Percentiles rank a stretch among this genome's conserved stretches.
Evolutionary conservation across 2,113 vertebrate genomes (phyloP).

Genomic region (Channa argus): DNA sequence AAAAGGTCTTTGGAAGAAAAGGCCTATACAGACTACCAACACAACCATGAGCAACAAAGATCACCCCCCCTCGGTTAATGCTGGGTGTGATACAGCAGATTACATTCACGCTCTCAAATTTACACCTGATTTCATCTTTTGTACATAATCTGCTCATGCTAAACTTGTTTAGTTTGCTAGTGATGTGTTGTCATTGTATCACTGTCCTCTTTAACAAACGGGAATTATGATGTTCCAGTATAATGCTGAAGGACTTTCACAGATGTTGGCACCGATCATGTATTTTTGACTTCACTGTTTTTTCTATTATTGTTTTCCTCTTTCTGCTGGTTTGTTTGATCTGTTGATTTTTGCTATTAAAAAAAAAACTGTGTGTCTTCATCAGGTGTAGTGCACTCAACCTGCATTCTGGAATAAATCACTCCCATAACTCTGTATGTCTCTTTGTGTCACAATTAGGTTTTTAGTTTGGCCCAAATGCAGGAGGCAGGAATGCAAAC

Average conservation of each 20-base stretch:
- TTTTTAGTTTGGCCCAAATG: neutral
- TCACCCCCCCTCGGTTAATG: slow-evolving; percentile 5
- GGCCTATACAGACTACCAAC: slow-evolving; percentile 11
- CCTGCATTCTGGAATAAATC: slow-evolving; percentile 82
- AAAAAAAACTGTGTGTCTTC: slow-evolving; percentile 78
- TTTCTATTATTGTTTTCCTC: slow-evolving; percentile 52
- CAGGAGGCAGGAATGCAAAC: no score
- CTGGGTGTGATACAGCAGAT: slow-evolving; percentile 39
- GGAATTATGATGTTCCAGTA: slow-evolving; percentile 47
- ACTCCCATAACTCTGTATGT: slow-evolving; percentile 62
- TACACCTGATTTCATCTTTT: slow-evolving; percentile 80
- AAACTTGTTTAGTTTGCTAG: slow-evolving; percentile 83
- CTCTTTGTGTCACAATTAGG: neutral
- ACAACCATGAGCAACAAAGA: neutral
- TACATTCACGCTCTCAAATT: slow-evolving; percentile 23
- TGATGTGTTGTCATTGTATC: slow-evolving; percentile 78
- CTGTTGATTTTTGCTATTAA: slow-evolving; percentile 68
- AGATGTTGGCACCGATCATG: slow-evolving; percentile 64
- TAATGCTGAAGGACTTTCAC: slow-evolving; percentile 64
- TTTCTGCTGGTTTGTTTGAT: slow-evolving; percentile 55
- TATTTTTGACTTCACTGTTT: slow-evolving; percentile 62
- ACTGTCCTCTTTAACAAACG: slow-evolving; percentile 25
- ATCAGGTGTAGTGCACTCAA: slow-evolving; percentile 84
- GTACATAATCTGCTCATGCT: slow-evolving; percentile 86
- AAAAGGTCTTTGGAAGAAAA: slow-evolving; percentile 22